Percentiles rank a stretch among this genome's conserved stretches.
These are phyloP conservation scores for Sipha flava DNA, from an alignment of 1,140 invertebrate species.

Conservation along the genomic window DNA sequence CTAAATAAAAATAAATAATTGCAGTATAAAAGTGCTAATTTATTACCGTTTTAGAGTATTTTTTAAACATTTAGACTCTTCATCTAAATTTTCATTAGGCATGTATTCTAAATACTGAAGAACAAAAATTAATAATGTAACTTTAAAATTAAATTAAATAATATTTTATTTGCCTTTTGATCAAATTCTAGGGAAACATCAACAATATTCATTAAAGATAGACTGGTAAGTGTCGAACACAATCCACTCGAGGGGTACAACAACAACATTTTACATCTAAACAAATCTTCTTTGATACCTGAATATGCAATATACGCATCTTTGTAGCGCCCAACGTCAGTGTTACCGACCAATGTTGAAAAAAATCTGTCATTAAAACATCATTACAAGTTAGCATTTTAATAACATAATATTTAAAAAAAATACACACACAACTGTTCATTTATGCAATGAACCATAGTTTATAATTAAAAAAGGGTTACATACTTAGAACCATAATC, in stretches of 20 bases:
- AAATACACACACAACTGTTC: too few species aligned
- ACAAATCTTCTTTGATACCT: not conserved
- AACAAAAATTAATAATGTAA: not conserved
- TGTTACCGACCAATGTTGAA: not conserved
- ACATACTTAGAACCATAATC: slow-evolving; percentile 5
- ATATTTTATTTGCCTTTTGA: not conserved
- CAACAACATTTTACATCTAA: not conserved
- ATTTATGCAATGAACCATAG: too few species aligned
- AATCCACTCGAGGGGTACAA: not conserved
- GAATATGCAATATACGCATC: not conserved
- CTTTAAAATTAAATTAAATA: not conserved
- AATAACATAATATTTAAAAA: not conserved
- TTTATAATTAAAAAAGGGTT: too few species aligned
- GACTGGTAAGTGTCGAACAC: not conserved
- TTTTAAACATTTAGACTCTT: slow-evolving; percentile 1
- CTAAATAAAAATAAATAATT: not conserved
- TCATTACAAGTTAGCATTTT: too few species aligned
- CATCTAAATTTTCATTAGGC: not conserved
- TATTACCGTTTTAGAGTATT: slow-evolving; percentile 24
- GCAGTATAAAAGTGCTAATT: not conserved
- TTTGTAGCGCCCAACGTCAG: not conserved
- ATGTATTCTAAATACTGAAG: slow-evolving; percentile 18
- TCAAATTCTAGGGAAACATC: slow-evolving; percentile 19
- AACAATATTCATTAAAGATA: not conserved
- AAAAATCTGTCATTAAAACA: not conserved